Base-by-base conservation (phyloP, 2,888 invertebrate genomes). In the Rhagonycha lutea region DNA sequence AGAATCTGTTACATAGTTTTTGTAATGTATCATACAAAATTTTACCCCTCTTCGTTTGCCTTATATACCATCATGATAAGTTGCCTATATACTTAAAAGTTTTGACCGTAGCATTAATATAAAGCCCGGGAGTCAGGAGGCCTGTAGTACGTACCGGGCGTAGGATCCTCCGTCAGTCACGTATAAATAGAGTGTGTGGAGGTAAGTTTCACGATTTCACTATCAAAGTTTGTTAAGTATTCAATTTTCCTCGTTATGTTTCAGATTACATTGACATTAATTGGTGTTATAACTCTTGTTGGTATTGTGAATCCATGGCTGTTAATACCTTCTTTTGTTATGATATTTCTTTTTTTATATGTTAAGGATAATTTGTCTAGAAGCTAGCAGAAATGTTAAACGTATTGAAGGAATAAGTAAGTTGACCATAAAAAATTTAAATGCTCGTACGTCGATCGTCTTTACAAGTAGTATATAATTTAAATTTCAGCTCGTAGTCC, bases 251-350 rank as follows among this genome's bases (percentile, higher is more conserved):
- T 2, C 24, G 4, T 29, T 29, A 1, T 10, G 10, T 29, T 29
- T 23, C 70, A 85, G 85, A 83, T 86, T 71, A 79, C 81, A 8
- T 60, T 92, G 14, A 87, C 90, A 0, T 86, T 95, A 70, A 87
- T 93, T 12, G 95, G 94, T 4, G 91, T 95, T 14, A 88, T 94
- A 12, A 89, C 93, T 0, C 92, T 96, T 69, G 92, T 95, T 0
- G 91, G 92, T 10, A 84, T 92, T 3, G 91, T 94, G 11, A 92
- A 94, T 82, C 92, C 92, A 2, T 90, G 91, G 88, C 89, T 94
- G 4, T 81, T 94, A 62, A 84, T 92, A 7, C 93, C 94, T 0
- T 92, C 94, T 0, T 86, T 90, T 0, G 84, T 92, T 4, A 90
- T 95, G 11, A 90, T 91, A 0, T 78, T 91, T 0, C 82, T n/a